phyloP scores from a whole-genome alignment of 2,888 invertebrate species.

The Xiphydria camelus region DNA sequence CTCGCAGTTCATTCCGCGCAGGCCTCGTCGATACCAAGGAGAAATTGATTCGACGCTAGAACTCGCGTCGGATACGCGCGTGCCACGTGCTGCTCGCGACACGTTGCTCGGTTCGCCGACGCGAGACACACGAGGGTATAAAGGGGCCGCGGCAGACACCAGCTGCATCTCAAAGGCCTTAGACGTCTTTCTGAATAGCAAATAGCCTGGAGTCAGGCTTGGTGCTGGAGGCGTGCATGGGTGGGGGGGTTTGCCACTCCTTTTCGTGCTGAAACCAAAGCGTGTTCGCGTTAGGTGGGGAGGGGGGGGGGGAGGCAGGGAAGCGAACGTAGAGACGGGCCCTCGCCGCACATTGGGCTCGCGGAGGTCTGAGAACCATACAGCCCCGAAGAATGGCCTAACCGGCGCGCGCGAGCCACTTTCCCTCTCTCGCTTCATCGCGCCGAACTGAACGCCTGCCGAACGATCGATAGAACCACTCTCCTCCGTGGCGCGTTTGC shows the following conservation, averaged over 20 bases:
- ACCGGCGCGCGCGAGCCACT: conserved; percentile 33
- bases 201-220: conserved; percentile 5
- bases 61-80: neutral
- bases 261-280: too few species aligned
- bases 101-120: neutral
- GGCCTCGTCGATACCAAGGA: too few species aligned
- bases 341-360: neutral
- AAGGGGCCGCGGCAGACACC: conserved; percentile 8
- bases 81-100: too few species aligned
- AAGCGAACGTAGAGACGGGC: neutral
- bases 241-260: conserved; percentile 1
- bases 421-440: conserved; percentile 46
- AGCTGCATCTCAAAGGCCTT: conserved; percentile 14
- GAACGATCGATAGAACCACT: conserved; percentile 28
- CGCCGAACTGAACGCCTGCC: conserved; percentile 34
- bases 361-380: conserved; percentile 4
- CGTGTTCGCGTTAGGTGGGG: too few species aligned
- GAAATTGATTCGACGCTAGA: neutral
- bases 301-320: neutral
- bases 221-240: neutral
- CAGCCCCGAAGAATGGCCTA: conserved; percentile 27
- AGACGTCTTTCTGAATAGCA: conserved; percentile 14
- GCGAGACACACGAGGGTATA: neutral
- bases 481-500: conserved; percentile 20
- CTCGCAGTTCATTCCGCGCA: too few species aligned